phyloP scores from a whole-genome alignment of 30 jellyfish, hydroid and myxozoan species.

The Cassiopea andromeda region DNA sequence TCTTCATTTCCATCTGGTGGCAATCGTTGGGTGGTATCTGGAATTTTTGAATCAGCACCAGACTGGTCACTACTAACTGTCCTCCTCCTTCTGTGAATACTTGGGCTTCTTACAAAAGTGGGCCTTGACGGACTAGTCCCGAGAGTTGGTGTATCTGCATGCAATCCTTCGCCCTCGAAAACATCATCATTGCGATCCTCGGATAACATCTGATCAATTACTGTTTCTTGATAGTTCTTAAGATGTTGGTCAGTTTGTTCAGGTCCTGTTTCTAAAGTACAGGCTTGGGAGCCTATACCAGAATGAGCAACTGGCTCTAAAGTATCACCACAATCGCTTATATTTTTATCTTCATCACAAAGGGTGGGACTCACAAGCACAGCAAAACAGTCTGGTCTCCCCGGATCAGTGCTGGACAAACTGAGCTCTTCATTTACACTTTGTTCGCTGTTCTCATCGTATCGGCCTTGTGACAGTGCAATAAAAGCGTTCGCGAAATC shows the following conservation, averaged over 20 bases:
- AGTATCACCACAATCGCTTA: neutral
- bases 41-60: neutral
- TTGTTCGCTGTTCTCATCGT: constrained; percentile 1
- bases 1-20: constrained; percentile 82
- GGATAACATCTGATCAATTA: neutral
- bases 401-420: constrained; percentile 15
- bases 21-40: constrained; percentile 25
- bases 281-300: neutral
- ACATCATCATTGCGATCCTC: constrained; percentile 22
- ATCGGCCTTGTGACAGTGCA: neutral
- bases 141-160: constrained; percentile 22
- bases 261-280: neutral
- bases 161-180: constrained; percentile 71
- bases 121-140: constrained; percentile 57
- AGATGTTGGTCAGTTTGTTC: neutral
- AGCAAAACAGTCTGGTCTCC: neutral
- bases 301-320: neutral
- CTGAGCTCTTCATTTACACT: neutral
- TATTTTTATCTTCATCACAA: neutral
- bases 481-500: constrained; percentile 74
- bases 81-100: constrained; percentile 29
- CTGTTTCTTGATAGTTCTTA: neutral
- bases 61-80: neutral
- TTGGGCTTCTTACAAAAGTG: constrained; percentile 48
- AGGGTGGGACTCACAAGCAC: neutral